These are phyloP conservation scores for Cydia fagiglandana DNA, from an alignment of 1,140 invertebrate species.

Conservation along the genomic window DNA sequence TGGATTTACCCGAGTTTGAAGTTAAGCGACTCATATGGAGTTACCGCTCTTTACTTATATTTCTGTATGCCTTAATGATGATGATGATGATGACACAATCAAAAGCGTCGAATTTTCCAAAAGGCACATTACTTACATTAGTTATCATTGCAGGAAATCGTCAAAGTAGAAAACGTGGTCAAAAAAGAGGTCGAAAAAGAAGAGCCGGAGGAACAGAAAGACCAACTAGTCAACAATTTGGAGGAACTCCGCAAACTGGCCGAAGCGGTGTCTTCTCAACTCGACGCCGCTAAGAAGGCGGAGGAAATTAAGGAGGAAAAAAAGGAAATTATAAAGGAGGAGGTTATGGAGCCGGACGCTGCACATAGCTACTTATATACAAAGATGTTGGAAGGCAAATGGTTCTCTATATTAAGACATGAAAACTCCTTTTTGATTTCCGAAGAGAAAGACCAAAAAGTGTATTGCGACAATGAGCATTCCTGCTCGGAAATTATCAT, in stretches of 20 bases:
- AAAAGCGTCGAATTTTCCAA: too few species aligned
- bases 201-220: slow-evolving; percentile 61
- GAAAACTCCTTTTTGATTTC: slow-evolving; percentile 68
- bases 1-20: too few species aligned
- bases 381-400: slow-evolving; percentile 76
- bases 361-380: slow-evolving; percentile 64
- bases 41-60: too few species aligned
- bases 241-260: slow-evolving; percentile 80
- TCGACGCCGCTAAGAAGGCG: slow-evolving; percentile 74
- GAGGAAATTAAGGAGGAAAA: slow-evolving; percentile 80
- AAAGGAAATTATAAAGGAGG: slow-evolving; percentile 71
- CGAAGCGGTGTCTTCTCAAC: slow-evolving; percentile 78
- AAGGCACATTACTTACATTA: background rate
- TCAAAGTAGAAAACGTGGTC: slow-evolving; percentile 66
- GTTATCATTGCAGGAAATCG: slow-evolving; percentile 49
- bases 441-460: slow-evolving; percentile 44
- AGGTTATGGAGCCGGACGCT: slow-evolving; percentile 69
- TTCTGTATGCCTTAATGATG: too few species aligned
- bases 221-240: slow-evolving; percentile 74
- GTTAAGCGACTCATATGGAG: too few species aligned
- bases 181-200: slow-evolving; percentile 57
- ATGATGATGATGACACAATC: too few species aligned
- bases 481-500: slow-evolving; percentile 76
- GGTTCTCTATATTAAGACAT: slow-evolving; percentile 80
- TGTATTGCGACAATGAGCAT: slow-evolving; percentile 70